Conservation (phyloP, 2,797 vertebrate genomes). For the Enteromius argenteus region DNA sequence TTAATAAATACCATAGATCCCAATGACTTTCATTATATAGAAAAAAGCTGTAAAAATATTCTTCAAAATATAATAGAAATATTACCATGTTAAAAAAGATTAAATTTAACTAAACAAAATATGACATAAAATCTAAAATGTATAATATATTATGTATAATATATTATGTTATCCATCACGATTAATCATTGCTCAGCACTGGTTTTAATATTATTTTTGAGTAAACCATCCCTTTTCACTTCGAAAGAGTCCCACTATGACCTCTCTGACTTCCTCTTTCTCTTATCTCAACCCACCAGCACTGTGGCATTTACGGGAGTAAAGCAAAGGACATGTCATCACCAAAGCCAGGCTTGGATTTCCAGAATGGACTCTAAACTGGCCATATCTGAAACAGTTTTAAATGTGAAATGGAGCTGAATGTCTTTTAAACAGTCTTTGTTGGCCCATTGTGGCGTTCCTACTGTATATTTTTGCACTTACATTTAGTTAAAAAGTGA, state of each 20-base stretch:
- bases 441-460: background rate
- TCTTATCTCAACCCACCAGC: conserved; percentile 37
- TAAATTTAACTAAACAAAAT: no score
- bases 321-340: conserved; percentile 26
- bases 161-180: no score
- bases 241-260: background rate
- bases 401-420: background rate
- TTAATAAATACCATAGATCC: no score
- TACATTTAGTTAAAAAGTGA: conserved; percentile 27
- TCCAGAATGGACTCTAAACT: background rate
- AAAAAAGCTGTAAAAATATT: no score
- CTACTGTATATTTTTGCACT: background rate
- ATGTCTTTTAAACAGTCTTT: background rate
- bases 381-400: background rate
- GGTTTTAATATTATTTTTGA: background rate
- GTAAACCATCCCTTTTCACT: background rate
- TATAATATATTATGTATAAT: no score
- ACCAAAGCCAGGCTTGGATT: conserved; percentile 1
- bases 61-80: no score
- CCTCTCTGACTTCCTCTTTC: background rate
- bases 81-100: no score
- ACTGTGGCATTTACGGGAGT: conserved; percentile 11
- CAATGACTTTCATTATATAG: no score
- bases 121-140: no score
- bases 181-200: no score